Evolutionary conservation across 1,140 invertebrate species (phyloP).

Genomic region (Gryllus bimaculatus): DNA sequence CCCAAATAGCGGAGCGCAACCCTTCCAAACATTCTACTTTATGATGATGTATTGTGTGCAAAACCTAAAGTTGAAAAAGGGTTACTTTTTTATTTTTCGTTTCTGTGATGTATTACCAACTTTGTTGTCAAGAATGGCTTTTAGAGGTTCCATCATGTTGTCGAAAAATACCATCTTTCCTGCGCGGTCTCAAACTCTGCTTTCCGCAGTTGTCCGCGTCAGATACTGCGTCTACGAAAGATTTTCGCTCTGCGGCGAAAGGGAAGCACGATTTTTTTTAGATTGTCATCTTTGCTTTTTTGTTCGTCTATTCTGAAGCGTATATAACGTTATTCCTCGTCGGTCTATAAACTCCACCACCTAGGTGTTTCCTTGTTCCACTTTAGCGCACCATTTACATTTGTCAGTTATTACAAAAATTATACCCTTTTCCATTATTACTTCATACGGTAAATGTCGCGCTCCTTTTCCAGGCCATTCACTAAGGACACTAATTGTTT

Average conservation of each 20-base stretch:
- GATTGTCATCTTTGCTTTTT: neutral
- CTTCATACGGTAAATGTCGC: no score
- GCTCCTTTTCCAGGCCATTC: no score
- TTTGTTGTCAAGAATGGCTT: constrained; percentile 4
- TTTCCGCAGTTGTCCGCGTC: no score
- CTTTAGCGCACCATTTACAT: no score
- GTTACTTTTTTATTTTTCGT: neutral
- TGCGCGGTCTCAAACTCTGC: neutral
- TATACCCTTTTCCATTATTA: no score
- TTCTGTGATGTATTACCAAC: constrained; percentile 1
- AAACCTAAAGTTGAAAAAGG: neutral
- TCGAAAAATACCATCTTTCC: neutral
- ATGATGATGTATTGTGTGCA: neutral
- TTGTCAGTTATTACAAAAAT: no score
- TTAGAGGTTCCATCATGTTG: constrained; percentile 2
- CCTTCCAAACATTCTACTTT: neutral
- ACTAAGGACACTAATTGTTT: no score
- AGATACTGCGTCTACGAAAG: no score
- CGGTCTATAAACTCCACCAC: no score
- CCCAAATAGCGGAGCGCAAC: neutral
- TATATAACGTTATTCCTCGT: no score
- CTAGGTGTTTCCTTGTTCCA: no score
- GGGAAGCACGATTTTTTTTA: neutral
- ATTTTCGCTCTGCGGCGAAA: neutral
- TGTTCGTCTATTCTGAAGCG: neutral